These are phyloP conservation scores for Parascotia fuliginaria DNA, from an alignment of 2,888 invertebrate species.

Conservation along the genomic window DNA sequence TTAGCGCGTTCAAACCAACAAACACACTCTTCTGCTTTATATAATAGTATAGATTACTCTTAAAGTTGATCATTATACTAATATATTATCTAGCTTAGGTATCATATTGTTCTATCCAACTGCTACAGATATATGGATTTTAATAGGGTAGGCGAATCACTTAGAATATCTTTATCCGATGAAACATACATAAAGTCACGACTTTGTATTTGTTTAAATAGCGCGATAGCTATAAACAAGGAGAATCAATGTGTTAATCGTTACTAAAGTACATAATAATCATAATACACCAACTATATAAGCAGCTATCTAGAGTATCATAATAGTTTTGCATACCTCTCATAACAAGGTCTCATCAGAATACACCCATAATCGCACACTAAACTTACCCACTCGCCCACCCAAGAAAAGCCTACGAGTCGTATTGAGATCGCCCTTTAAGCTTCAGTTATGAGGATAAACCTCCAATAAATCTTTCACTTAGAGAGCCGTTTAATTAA, in stretches of 20 bases:
- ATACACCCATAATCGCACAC: conserved; percentile 57
- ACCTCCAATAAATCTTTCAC: conserved; percentile 84
- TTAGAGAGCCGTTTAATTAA: conserved; percentile 79
- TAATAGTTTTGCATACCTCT: conserved; percentile 40
- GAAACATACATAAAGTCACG: too few species aligned
- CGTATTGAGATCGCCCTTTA: conserved; percentile 72
- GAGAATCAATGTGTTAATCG: background rate
- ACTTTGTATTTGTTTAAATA: too few species aligned
- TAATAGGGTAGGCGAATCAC: too few species aligned
- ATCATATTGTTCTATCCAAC: too few species aligned
- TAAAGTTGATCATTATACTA: too few species aligned
- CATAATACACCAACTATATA: background rate
- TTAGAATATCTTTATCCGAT: too few species aligned
- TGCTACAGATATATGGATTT: too few species aligned
- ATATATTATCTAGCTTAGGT: too few species aligned
- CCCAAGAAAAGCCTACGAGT: conserved; percentile 49
- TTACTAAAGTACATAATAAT: background rate
- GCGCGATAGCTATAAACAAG: background rate
- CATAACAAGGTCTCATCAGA: conserved; percentile 40
- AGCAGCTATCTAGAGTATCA: conserved; percentile 2
- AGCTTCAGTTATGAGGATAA: conserved; percentile 82
- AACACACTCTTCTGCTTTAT: too few species aligned
- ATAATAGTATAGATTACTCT: too few species aligned
- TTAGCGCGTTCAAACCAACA: too few species aligned
- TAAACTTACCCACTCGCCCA: conserved; percentile 46